Evolutionary conservation across 1,140 invertebrate genomes (phyloP), one percentile per base, ranked within the genome.

Genomic region (Brachionus koreanus): DNA sequence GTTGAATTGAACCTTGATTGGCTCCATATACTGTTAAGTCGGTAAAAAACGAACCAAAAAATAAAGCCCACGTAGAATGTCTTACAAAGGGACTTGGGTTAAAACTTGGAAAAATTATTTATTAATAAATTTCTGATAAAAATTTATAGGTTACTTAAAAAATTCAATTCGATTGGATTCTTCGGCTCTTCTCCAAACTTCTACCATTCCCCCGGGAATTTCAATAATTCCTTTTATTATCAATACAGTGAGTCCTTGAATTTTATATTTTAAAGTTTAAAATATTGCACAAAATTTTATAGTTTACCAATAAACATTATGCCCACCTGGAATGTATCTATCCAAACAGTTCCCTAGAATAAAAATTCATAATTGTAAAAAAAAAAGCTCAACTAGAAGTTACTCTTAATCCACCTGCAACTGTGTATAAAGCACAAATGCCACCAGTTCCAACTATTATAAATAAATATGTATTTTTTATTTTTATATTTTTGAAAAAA

Each of bases 1-100:
- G 93, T 87, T 98, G 95, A 10, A 97, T 93, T 43, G 95, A 94
- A 0, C 95, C 93, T 87, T 98, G 95, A 88, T 97, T 97, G 25
- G 94, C 93, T 83, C 94, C 95, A 86, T 95, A 96, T 86, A 97
- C 91, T 1, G 94, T 93, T 2, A 95, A 90, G 93, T 95, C 97
- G 46, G 95, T 96, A 84, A 97, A 93, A 52, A 93, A 92, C 0
- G 94, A 95, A 23, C 95, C 95, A 83, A 98, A 90, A 1, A 93
- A 91, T 16, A 97, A 91, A 1, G 94, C 93, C 91, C 94, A 98
- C 84, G 95, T 93, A 19, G 93, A 94, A 85, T 97, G 94, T n/a
- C 95, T 90, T 0, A 92, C 72, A 63, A 25, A 83, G 25, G 92
- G 93, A 86, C 91, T 91, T 1, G 91, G 87, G 86, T 92, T 91